These are phyloP conservation scores for Picathartes gymnocephalus DNA, from an alignment of 2,113 vertebrate species.

Conservation along the genomic window DNA sequence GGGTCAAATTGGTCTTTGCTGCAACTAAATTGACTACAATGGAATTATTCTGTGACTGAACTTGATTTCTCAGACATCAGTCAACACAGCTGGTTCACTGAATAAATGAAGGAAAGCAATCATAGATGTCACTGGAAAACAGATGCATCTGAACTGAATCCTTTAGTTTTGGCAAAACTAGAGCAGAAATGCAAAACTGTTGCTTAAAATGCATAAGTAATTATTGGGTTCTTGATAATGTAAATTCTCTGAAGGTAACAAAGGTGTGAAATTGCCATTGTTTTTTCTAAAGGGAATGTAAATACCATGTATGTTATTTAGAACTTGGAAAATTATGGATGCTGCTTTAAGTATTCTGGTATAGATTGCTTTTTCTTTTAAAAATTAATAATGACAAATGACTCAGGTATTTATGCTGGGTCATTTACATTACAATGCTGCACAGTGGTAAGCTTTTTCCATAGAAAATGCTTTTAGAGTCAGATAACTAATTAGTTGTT, in stretches of 20 bases:
- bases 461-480: background rate
- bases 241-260: background rate
- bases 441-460: background rate
- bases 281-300: background rate
- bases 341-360: background rate
- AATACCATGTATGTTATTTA: background rate
- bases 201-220: background rate
- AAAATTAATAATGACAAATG: background rate
- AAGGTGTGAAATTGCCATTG: background rate
- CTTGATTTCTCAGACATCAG: slow-evolving; percentile 28
- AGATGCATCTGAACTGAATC: background rate
- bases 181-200: background rate
- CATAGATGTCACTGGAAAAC: background rate
- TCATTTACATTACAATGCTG: background rate
- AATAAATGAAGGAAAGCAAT: background rate
- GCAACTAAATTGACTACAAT: slow-evolving; percentile 5
- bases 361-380: background rate
- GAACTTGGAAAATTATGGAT: background rate
- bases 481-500: background rate
- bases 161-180: background rate
- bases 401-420: background rate
- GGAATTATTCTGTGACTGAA: slow-evolving; percentile 10
- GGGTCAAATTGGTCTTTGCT: background rate
- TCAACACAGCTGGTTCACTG: slow-evolving; percentile 24
- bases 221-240: background rate